Conservation (phyloP, 2,888 invertebrate species). For the Ashinkailepas kermadecensis region DNA sequence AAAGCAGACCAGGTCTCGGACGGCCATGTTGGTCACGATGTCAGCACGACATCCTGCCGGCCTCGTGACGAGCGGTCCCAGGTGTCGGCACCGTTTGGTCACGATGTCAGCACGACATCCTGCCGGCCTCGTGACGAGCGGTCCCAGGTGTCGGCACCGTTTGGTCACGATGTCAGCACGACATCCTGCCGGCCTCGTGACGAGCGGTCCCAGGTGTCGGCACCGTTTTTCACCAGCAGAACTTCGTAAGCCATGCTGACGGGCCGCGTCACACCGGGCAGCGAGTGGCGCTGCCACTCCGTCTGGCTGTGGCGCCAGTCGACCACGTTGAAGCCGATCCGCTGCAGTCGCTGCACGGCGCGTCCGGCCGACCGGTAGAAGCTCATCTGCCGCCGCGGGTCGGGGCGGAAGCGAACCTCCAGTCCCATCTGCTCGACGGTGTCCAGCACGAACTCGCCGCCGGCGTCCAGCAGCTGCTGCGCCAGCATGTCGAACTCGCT, state of each 20-base stretch:
- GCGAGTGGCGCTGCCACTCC: not conserved
- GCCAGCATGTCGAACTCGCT: conserved; percentile 39
- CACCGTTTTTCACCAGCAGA: not conserved
- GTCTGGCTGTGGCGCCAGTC: not conserved
- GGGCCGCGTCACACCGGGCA: not conserved
- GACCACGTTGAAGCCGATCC: not conserved
- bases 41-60: too few relatives aligned
- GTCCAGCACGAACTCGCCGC: not conserved
- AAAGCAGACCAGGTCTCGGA: too few relatives aligned
- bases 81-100: too few relatives aligned
- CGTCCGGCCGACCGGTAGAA: not conserved
- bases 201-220: too few relatives aligned
- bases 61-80: too few relatives aligned
- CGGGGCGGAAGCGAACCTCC: not conserved
- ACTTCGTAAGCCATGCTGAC: not conserved
- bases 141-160: too few relatives aligned
- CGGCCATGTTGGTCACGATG: too few relatives aligned
- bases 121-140: too few relatives aligned
- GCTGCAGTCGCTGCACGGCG: not conserved
- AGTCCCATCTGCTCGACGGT: not conserved
- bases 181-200: too few relatives aligned
- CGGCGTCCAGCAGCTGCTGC: conserved; percentile 6
- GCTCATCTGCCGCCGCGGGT: not conserved
- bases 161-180: too few relatives aligned
- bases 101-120: too few relatives aligned